Evolutionary conservation across 1,140 invertebrate genomes (phyloP).

Genomic region (Zaprionus ghesquierei): DNA sequence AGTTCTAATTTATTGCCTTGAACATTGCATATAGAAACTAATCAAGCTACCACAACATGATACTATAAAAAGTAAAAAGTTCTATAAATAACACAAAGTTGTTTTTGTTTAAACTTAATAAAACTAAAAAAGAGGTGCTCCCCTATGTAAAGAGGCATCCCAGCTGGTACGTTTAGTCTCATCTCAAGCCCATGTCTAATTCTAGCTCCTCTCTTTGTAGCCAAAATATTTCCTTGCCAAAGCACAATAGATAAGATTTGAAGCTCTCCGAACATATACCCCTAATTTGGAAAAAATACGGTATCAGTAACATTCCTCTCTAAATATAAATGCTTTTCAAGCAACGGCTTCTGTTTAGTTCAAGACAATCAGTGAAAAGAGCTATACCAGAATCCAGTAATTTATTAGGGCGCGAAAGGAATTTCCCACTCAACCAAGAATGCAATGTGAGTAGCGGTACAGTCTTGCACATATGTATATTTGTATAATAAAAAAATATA

Average conservation of each 20-base stretch:
- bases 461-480: neutral
- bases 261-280: conserved; percentile 14
- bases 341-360: conserved; percentile 34
- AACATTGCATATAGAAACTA: no score
- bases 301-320: conserved; percentile 32
- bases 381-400: conserved; percentile 5
- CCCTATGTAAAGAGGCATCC: no score
- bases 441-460: conserved; percentile 14
- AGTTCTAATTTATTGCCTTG: no score
- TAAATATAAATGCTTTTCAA: conserved; percentile 34
- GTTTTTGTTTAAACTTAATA: no score
- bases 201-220: neutral
- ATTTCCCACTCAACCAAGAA: conserved; percentile 26
- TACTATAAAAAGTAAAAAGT: neutral
- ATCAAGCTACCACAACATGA: neutral
- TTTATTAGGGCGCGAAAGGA: conserved; percentile 3
- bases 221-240: conserved; percentile 13
- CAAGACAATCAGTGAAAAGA: conserved; percentile 15
- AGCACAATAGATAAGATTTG: conserved; percentile 40
- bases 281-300: conserved; percentile 32
- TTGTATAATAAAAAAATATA: neutral
- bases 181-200: neutral
- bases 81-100: neutral
- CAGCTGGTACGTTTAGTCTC: neutral
- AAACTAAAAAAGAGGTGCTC: no score